A percentile compares a stretch with the other conserved stretches of the same genome.
Conservation (phyloP, 2,888 invertebrate species). For the Pseudanteris insignis region DNA sequence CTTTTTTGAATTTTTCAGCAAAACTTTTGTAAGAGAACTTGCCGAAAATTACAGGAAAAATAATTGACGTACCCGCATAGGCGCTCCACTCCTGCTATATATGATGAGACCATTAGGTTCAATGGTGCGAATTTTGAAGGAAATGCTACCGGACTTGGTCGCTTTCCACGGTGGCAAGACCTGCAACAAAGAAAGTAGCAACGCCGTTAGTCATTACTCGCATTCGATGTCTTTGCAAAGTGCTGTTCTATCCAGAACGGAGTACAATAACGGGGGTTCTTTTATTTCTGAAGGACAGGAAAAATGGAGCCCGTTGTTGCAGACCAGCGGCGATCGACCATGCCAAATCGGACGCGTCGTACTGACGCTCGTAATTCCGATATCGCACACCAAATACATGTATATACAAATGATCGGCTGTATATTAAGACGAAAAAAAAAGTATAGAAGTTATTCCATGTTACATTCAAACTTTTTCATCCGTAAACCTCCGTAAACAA, state of each 20-base stretch:
- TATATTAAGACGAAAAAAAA: constrained; percentile 20
- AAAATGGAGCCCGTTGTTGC: constrained; percentile 36
- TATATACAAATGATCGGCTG: constrained; percentile 33
- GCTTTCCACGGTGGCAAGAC: constrained; percentile 92
- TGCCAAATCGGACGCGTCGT: constrained; percentile 41
- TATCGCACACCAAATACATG: constrained; percentile 39
- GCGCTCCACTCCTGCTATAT: constrained; percentile 80
- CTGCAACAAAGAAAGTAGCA: constrained; percentile 68
- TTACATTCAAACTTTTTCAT: constrained; percentile 18
- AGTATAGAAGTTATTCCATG: constrained; percentile 27
- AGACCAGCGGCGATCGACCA: constrained; percentile 39
- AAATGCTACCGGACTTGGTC: constrained; percentile 86
- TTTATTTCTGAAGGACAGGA: constrained; percentile 36
- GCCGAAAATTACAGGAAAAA: no score
- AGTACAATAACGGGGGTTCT: constrained; percentile 40
- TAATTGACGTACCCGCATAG: constrained; percentile 55
- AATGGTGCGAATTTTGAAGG: constrained; percentile 94
- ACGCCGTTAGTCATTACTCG: constrained; percentile 37
- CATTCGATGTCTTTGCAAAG: constrained; percentile 21
- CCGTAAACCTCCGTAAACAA: constrained; percentile 10
- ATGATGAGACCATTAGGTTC: constrained; percentile 94
- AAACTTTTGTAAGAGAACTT: no score
- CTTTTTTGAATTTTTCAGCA: no score
- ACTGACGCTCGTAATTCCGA: constrained; percentile 33
- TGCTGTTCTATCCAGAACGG: constrained; percentile 36